phyloP scores from a whole-genome alignment of 2,797 vertebrate species.

The Hipposideros larvatus region DNA sequence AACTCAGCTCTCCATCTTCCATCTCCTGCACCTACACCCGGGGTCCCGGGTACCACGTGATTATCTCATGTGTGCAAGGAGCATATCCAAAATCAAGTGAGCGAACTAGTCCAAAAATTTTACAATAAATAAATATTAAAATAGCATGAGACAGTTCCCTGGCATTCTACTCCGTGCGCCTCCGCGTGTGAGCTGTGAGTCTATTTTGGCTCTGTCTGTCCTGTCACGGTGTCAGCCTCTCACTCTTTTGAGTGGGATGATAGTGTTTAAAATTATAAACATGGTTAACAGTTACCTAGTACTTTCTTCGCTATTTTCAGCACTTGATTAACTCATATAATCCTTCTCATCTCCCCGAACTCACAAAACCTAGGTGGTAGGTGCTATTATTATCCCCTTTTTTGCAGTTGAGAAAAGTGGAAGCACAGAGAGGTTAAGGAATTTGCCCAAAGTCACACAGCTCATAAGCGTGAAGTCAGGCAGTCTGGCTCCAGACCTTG shows the following conservation, averaged over 20 bases:
- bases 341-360: not conserved
- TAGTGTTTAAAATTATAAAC: not conserved
- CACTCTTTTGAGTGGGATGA: too few relatives aligned
- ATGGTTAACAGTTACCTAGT: not conserved
- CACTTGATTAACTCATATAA: not conserved
- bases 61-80: not conserved
- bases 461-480: not conserved
- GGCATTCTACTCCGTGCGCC: not conserved
- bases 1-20: not conserved
- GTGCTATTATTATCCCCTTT: not conserved
- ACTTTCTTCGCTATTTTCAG: not conserved
- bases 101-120: not conserved
- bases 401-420: not conserved
- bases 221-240: not conserved
- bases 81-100: not conserved
- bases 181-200: fast-evolving
- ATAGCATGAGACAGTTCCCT: not conserved
- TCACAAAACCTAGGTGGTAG: not conserved
- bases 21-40: not conserved
- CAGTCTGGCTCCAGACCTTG: not conserved
- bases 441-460: not conserved
- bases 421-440: slow-evolving; percentile 30
- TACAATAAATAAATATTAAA: not conserved
- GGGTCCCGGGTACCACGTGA: not conserved
- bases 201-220: not conserved